Evolutionary conservation across 2,113 vertebrate genomes (phyloP).

Genomic region (Agapornis roseicollis): DNA sequence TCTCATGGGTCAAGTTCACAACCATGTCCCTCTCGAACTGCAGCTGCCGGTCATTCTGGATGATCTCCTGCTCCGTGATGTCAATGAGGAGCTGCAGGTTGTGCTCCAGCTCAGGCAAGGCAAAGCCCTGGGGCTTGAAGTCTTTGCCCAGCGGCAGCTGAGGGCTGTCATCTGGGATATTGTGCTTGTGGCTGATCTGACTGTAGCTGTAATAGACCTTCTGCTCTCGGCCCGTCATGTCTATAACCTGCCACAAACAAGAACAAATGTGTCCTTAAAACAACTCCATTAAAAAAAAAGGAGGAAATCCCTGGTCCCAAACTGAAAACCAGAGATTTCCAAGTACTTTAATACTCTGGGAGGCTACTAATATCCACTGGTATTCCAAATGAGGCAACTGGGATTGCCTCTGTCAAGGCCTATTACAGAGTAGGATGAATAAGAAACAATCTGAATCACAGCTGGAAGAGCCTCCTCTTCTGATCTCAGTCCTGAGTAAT

Average conservation of each 20-base stretch:
- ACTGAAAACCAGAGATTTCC: background rate
- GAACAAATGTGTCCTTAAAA: background rate
- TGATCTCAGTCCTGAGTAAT: background rate
- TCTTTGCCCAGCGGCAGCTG: slow-evolving; percentile 77
- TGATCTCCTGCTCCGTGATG: slow-evolving; percentile 96
- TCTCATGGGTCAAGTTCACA: slow-evolving; percentile 89
- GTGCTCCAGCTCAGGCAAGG: slow-evolving; percentile 93
- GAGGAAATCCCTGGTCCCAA: background rate
- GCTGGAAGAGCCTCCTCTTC: background rate
- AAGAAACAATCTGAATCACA: background rate
- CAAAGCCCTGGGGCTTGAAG: slow-evolving; percentile 83
- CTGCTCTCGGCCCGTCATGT: slow-evolving; percentile 96
- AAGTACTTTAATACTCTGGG: background rate
- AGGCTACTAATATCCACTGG: background rate
- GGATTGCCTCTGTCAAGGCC: background rate
- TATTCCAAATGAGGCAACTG: background rate
- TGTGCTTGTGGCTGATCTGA: slow-evolving; percentile 97
- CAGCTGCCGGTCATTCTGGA: slow-evolving; percentile 93
- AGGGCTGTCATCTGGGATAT: slow-evolving; percentile 85
- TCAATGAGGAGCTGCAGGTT: slow-evolving; percentile 96
- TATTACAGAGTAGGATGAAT: accelerated
- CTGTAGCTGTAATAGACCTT: slow-evolving; percentile 98
- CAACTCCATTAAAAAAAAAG: background rate
- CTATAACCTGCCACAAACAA: slow-evolving; percentile 84
- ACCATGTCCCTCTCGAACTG: slow-evolving; percentile 95